Conservation (phyloP, 2,888 invertebrate species). For the Tetragonisca angustula region DNA sequence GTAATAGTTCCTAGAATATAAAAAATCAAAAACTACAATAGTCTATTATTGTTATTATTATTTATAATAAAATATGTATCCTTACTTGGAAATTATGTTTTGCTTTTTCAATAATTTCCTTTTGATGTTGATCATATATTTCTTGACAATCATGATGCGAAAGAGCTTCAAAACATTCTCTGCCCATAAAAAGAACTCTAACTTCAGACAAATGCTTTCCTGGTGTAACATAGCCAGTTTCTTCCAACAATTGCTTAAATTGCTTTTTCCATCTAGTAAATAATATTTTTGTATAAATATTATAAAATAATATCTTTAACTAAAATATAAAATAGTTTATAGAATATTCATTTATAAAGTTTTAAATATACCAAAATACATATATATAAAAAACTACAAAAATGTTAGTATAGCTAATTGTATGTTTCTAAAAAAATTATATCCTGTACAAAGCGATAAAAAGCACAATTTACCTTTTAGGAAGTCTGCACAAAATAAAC, state of each 20-base stretch:
- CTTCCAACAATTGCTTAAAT: conserved; percentile 96
- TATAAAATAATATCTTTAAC: not conserved
- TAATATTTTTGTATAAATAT: conserved; percentile 19
- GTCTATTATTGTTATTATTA: not conserved
- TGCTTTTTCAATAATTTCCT: conserved; percentile 94
- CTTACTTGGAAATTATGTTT: conserved; percentile 94
- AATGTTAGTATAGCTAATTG: conserved; percentile 47
- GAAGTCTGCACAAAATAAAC: conserved; percentile 85
- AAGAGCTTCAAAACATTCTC: conserved; percentile 96
- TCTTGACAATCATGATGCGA: conserved; percentile 95
- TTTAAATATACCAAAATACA: conserved; percentile 13
- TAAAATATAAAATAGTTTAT: not conserved
- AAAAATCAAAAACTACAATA: conserved; percentile 1
- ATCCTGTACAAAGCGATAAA: conserved; percentile 52
- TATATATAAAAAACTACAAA: conserved; percentile 22
- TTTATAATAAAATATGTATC: not conserved
- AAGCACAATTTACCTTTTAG: conserved; percentile 85
- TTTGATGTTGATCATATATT: conserved; percentile 97
- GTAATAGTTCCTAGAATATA: conserved; percentile 89
- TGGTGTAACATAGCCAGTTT: conserved; percentile 97
- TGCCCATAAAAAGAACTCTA: conserved; percentile 95
- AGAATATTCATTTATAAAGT: not conserved
- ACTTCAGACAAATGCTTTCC: conserved; percentile 97
- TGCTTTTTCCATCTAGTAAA: conserved; percentile 94
- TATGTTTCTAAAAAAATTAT: conserved; percentile 11